phyloP scores from a whole-genome alignment of 2,888 invertebrate genomes.

The Tholera decimalis region DNA sequence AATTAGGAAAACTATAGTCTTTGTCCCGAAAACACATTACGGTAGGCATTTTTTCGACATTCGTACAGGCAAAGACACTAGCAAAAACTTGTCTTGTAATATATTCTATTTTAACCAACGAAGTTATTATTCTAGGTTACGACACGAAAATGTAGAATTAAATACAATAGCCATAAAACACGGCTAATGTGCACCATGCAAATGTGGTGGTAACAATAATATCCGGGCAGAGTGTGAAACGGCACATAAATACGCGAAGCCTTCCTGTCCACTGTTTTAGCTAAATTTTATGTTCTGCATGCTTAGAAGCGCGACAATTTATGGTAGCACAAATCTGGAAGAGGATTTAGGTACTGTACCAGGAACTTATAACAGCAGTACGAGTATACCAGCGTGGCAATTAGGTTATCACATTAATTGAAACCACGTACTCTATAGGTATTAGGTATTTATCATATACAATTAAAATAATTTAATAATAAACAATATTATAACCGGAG shows the following conservation, averaged over 20 bases:
- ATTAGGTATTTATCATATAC: too few species aligned
- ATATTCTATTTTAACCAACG: background rate
- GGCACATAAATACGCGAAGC: conserved; percentile 65
- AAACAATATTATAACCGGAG: too few species aligned
- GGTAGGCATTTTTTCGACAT: background rate
- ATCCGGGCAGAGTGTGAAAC: conserved; percentile 65
- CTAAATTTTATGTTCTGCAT: conserved; percentile 64
- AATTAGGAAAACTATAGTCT: background rate
- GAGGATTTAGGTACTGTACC: conserved; percentile 30
- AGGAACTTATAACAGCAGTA: background rate
- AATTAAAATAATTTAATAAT: too few species aligned
- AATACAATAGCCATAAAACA: conserved; percentile 66
- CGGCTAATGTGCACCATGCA: conserved; percentile 66
- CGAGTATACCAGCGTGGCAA: too few species aligned
- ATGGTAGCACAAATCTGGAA: conserved; percentile 36
- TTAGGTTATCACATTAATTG: too few species aligned
- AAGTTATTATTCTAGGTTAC: conserved; percentile 8
- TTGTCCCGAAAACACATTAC: background rate
- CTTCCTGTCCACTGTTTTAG: conserved; percentile 65
- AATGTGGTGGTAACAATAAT: conserved; percentile 68
- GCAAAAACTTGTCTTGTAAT: too few species aligned
- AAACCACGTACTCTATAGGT: too few species aligned
- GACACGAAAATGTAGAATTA: conserved; percentile 53
- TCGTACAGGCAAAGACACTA: background rate
- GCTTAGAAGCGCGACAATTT: conserved; percentile 55